phyloP scores from a whole-genome alignment of 2,888 invertebrate genomes.

The Eurytoma californica region DNA sequence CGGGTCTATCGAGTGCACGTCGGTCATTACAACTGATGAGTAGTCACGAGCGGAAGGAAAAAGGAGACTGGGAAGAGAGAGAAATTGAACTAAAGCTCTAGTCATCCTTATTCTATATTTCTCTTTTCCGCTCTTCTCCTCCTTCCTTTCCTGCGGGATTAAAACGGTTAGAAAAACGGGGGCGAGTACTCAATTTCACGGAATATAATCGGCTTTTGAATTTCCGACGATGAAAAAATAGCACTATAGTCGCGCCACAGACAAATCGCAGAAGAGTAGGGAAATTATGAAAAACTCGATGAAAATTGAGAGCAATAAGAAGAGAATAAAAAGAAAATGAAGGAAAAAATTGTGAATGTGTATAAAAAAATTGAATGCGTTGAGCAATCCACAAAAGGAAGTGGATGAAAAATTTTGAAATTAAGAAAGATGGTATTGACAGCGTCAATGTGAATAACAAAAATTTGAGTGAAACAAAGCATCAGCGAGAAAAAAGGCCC shows the following conservation, averaged over 20 bases:
- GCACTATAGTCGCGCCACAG: slow-evolving; percentile 14
- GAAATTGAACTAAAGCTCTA: slow-evolving; percentile 25
- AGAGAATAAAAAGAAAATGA: not conserved
- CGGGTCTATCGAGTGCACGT: slow-evolving; percentile 40
- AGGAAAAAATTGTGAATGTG: not conserved
- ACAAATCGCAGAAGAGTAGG: not conserved
- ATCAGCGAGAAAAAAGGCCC: no score
- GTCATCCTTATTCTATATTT: not conserved
- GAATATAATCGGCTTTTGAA: slow-evolving; percentile 55
- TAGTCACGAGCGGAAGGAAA: slow-evolving; percentile 10
- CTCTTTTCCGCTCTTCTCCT: not conserved
- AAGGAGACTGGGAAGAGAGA: not conserved
- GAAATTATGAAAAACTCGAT: slow-evolving; percentile 12
- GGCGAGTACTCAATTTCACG: slow-evolving; percentile 1
- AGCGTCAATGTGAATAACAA: no score
- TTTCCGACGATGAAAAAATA: slow-evolving; percentile 44
- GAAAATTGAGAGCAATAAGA: not conserved
- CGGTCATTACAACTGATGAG: slow-evolving; percentile 46
- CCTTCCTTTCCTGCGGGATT: not conserved
- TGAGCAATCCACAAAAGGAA: not conserved
- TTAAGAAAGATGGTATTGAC: no score
- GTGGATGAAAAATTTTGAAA: no score
- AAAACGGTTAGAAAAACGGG: slow-evolving; percentile 39
- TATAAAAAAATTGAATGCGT: no score
- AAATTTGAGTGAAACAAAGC: not conserved